These are phyloP conservation scores for Pollimyrus isidori DNA, from an alignment of 2,113 vertebrate species.

Conservation along the genomic window DNA sequence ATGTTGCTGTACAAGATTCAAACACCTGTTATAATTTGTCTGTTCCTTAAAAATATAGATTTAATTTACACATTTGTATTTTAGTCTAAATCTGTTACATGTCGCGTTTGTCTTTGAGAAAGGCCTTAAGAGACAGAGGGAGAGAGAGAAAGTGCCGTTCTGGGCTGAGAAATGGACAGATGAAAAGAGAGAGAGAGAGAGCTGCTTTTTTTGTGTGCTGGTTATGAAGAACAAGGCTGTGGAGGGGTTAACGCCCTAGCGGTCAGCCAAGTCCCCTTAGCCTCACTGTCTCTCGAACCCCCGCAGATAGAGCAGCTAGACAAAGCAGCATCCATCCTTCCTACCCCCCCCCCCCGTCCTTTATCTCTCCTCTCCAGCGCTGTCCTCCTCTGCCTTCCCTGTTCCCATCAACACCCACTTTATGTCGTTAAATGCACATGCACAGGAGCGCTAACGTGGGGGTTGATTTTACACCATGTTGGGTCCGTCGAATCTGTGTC, in stretches of 20 bases:
- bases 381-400: background rate
- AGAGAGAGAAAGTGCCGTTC: background rate
- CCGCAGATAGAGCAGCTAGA: background rate
- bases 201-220: background rate
- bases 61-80: constrained; percentile 22
- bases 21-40: constrained; percentile 21
- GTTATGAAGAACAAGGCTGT: background rate
- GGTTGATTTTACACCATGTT: background rate
- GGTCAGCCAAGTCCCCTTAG: background rate
- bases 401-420: background rate
- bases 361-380: background rate
- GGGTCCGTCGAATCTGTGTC: background rate
- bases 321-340: background rate
- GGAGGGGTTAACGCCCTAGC: background rate
- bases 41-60: constrained; percentile 25
- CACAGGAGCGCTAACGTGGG: background rate
- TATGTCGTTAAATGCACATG: background rate
- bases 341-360: background rate
- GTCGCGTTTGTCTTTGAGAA: background rate
- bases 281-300: background rate
- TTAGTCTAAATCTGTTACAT: constrained; percentile 21
- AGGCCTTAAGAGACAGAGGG: background rate
- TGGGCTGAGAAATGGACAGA: constrained; percentile 13
- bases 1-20: constrained; percentile 21
- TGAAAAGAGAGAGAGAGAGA: background rate